A percentile compares a stretch with the other conserved stretches of the same genome.
These are phyloP conservation scores for Sitophilus oryzae DNA, from an alignment of 1,140 invertebrate species.

Conservation along the genomic window DNA sequence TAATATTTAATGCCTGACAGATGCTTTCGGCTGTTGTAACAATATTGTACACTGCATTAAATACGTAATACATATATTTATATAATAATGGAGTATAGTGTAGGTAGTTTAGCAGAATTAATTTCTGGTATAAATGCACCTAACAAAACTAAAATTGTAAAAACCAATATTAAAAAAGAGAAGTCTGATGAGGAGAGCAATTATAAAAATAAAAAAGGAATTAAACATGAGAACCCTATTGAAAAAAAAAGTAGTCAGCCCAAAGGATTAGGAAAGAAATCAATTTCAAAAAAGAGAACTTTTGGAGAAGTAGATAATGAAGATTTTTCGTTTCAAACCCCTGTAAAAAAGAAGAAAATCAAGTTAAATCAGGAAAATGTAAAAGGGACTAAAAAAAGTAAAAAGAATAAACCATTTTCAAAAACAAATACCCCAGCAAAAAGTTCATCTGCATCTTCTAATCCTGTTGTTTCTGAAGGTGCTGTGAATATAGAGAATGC, in stretches of 20 bases:
- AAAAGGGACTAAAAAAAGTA: not conserved
- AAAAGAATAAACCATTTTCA: constrained; percentile 5
- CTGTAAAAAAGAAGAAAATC: constrained; percentile 14
- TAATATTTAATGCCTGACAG: too few relatives aligned
- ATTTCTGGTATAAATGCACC: constrained; percentile 30
- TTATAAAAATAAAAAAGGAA: constrained; percentile 5
- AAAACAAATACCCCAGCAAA: not conserved
- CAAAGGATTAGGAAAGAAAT: too few relatives aligned
- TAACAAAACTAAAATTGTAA: constrained; percentile 30
- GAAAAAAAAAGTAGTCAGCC: too few relatives aligned
- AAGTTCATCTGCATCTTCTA: too few relatives aligned
- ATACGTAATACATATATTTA: too few relatives aligned
- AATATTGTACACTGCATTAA: too few relatives aligned
- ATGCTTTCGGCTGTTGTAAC: too few relatives aligned
- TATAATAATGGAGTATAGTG: constrained; percentile 33
- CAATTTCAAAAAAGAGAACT: constrained; percentile 3
- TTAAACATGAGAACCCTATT: constrained; percentile 1
- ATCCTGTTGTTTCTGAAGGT: too few relatives aligned
- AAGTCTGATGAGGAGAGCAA: not conserved
- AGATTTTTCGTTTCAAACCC: not conserved
- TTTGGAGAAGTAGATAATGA: not conserved
- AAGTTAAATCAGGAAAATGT: not conserved
- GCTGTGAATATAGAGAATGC: constrained; percentile 22
- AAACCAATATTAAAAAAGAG: constrained; percentile 7
- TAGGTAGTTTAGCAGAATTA: constrained; percentile 36